phyloP scores from a whole-genome alignment of 2,113 vertebrate species.

The Ceratotherium simum region DNA sequence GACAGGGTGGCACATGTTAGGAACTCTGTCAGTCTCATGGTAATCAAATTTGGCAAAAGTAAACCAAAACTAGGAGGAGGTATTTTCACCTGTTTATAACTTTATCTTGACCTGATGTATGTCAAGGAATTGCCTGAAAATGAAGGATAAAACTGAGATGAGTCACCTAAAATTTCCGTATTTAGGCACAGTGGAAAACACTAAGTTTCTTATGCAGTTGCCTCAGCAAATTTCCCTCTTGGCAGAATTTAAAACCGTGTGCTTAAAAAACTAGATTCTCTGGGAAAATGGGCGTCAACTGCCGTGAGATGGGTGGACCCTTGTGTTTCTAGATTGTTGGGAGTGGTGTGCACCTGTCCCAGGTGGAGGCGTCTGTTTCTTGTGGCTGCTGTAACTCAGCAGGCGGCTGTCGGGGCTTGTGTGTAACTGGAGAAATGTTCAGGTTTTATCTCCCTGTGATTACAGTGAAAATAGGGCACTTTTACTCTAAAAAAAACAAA shows the following conservation, averaged over 20 bases:
- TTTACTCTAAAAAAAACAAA: background rate
- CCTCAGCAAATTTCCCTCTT: background rate
- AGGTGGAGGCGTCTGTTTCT: background rate
- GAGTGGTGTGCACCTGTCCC: background rate
- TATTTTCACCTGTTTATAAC: background rate
- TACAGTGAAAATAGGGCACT: background rate
- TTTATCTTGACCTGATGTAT: background rate
- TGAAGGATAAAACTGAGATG: background rate
- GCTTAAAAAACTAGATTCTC: background rate
- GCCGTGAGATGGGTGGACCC: background rate
- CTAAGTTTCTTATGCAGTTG: background rate
- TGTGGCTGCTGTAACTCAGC: background rate
- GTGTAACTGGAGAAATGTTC: background rate
- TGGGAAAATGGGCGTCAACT: background rate
- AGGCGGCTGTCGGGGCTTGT: too few species aligned
- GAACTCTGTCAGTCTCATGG: background rate
- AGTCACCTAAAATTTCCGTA: background rate
- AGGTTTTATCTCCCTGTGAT: background rate
- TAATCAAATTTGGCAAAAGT: background rate
- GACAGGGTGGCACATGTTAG: background rate
- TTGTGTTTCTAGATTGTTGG: background rate
- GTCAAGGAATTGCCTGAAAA: background rate
- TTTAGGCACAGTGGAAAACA: background rate
- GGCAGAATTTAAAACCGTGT: background rate
- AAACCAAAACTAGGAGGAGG: background rate